Conservation (phyloP, 2,888 invertebrate species). For the Agonopterix alstromeriana region DNA sequence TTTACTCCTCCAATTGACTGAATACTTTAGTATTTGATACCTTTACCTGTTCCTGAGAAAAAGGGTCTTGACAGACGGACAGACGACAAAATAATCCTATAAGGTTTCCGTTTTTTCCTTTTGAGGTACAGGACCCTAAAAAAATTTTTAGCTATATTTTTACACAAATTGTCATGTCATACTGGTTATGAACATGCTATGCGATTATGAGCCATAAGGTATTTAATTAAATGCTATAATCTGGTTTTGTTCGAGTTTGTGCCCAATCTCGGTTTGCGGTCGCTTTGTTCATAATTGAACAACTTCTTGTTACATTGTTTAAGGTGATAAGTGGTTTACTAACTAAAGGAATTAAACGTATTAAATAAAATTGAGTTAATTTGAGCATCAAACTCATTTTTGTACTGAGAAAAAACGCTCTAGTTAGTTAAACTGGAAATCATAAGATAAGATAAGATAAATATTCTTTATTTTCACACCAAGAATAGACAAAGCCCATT, state of each 20-base stretch:
- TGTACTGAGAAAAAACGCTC: neutral
- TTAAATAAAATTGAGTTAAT: neutral
- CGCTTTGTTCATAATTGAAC: constrained; percentile 6
- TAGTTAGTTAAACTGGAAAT: neutral
- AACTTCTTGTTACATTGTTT: constrained; percentile 1
- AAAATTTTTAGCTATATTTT: too few species aligned
- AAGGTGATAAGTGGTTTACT: neutral
- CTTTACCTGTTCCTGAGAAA: too few species aligned
- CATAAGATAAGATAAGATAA: neutral
- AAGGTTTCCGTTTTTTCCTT: too few species aligned
- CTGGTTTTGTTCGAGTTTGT: constrained; percentile 2
- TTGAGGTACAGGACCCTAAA: too few species aligned
- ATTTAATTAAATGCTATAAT: neutral
- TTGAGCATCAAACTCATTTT: neutral
- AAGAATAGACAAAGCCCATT: too few species aligned
- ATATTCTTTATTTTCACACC: too few species aligned
- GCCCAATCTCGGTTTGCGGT: constrained; percentile 3
- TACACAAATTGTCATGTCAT: too few species aligned
- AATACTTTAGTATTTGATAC: too few species aligned
- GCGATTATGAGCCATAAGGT: neutral
- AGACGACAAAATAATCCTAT: too few species aligned
- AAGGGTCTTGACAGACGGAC: too few species aligned
- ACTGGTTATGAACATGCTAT: neutral
- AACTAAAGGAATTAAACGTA: neutral
- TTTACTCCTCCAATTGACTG: too few species aligned